These are phyloP conservation scores for Microplitis manilae DNA, from an alignment of 2,888 invertebrate genomes.

Conservation along the genomic window DNA sequence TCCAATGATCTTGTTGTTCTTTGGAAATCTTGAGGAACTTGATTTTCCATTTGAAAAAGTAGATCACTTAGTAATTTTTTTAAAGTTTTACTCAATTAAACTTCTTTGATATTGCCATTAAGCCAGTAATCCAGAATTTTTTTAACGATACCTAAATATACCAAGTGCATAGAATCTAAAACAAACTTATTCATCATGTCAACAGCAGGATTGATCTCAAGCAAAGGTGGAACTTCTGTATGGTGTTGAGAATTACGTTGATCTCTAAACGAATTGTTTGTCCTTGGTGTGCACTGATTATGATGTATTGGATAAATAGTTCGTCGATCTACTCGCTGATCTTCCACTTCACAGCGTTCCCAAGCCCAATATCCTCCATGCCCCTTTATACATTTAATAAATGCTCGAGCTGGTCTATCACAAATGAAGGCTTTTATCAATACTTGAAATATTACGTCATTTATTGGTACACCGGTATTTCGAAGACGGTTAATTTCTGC, in stretches of 20 bases:
- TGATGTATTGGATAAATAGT: background rate
- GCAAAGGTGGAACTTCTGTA: background rate
- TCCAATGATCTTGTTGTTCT: background rate
- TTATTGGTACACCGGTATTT: background rate
- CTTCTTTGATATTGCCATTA: background rate
- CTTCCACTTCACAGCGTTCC: background rate
- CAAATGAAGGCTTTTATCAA: background rate
- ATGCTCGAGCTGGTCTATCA: background rate
- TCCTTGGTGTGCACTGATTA: background rate
- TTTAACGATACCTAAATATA: background rate
- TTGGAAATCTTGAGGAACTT: constrained; percentile 8
- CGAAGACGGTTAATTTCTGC: background rate
- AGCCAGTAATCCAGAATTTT: background rate
- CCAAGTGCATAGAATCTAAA: background rate
- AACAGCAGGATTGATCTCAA: background rate
- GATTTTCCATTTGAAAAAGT: background rate
- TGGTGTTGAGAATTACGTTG: background rate
- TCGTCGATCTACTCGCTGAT: too few relatives aligned
- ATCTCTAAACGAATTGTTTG: background rate
- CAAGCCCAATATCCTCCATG: background rate
- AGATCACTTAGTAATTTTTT: background rate
- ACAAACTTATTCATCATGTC: background rate
- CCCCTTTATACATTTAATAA: background rate
- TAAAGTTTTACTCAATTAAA: background rate
- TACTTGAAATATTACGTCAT: background rate